Base-by-base conservation (phyloP, 1,140 invertebrate species). In the Microplitis mediator region DNA sequence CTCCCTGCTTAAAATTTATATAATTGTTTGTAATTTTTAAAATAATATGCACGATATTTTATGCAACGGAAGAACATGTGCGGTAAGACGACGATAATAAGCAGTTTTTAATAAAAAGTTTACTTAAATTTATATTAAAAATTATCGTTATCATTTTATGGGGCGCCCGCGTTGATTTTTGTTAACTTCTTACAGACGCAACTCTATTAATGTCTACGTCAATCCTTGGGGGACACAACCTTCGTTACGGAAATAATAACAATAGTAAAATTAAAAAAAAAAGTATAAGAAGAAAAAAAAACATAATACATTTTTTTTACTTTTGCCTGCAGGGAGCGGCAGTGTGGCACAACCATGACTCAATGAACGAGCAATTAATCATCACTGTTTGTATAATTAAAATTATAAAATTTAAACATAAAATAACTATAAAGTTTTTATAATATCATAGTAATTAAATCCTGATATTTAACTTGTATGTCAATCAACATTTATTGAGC, bases 301-400 rank as follows among this genome's bases (percentile, higher is more conserved):
- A 69, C 32, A 72, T 36, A 36, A 65, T 23, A 60, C 32, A 32
- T 70, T 45, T 65, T 65, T 56, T 74, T 54, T 36, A 62, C 23
- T 64, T 70, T 72, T 76, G 76, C 78, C 79, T 74, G 69, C 72
- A 60, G 68, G 71, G 72, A 77, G 74, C 75, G 80, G 79, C 81
- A 81, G 80, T 81, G 79, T 82, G 77, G 79, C 81, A 82, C 81
- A 82, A 82, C 81, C 81, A 79, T 80, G 80, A 82, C 80, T 81
- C 76, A 81, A 81, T 78, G 23, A 80, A 80, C 79, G 78, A 82
- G 73, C 72, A 80, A 76, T 77, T 36, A 65, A 60, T 64, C 52
- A 60, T 39, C 39, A n/a, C 51, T 31, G n/a, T 50, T 23, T 23
- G 23, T 23, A 23, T 23, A 23, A 63, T 60, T 54, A 13, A 45